phyloP scores from a whole-genome alignment of 37 sponge, comb jelly and placozoan species.

The Spongia lamella region DNA sequence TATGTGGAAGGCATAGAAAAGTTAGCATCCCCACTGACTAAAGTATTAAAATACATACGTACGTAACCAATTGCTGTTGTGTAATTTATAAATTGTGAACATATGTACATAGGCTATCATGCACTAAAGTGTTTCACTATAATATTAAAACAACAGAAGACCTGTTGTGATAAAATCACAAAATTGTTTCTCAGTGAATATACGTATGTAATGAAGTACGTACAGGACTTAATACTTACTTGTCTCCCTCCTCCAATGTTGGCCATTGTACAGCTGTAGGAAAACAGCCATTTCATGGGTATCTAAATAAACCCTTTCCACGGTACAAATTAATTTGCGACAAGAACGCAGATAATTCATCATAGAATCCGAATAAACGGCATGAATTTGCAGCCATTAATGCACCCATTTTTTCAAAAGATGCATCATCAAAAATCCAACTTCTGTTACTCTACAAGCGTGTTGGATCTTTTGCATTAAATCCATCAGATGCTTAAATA shows the following conservation, averaged over 20 bases:
- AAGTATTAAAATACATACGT: neutral
- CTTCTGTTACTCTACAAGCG: neutral
- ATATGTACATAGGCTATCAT: too few species aligned
- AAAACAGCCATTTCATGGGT: slow-evolving; percentile 45
- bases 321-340: slow-evolving; percentile 44
- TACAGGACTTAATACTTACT: slow-evolving; percentile 13
- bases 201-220: too few species aligned
- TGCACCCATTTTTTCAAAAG: slow-evolving; percentile 56
- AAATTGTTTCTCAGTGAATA: too few species aligned
- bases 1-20: neutral
- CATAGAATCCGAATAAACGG: slow-evolving; percentile 39
- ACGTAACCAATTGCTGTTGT: neutral
- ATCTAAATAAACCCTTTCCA: slow-evolving; percentile 6
- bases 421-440: slow-evolving; percentile 44
- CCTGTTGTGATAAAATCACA: too few species aligned
- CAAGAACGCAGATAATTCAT: slow-evolving; percentile 49
- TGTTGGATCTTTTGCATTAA: neutral
- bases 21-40: slow-evolving; percentile 7
- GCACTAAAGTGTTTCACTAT: too few species aligned
- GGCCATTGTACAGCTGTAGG: slow-evolving; percentile 44
- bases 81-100: too few species aligned
- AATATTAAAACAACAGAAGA: too few species aligned
- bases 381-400: slow-evolving; percentile 43
- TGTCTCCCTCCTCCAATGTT: slow-evolving; percentile 40
- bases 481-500: slow-evolving; percentile 1